Evolutionary conservation across 2,888 invertebrate genomes (phyloP).

Genomic region (Lapara coniferarum): DNA sequence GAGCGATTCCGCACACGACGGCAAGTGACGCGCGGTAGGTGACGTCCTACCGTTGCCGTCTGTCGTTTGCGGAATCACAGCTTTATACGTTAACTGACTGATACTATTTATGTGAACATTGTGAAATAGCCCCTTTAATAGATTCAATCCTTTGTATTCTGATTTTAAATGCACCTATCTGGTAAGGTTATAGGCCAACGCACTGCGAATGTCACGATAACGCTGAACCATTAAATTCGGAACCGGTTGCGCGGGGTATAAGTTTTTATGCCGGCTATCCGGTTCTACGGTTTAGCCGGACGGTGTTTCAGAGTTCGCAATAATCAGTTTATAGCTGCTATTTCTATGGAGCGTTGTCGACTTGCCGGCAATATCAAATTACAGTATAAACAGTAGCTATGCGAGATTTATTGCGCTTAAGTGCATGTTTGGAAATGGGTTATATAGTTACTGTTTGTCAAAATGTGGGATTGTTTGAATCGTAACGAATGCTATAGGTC

Average conservation of each 20-base stretch:
- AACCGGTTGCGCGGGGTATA: conserved; percentile 1
- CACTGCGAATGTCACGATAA: not conserved
- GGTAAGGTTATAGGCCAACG: not conserved
- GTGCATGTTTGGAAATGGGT: not conserved
- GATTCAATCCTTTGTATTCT: too few species aligned
- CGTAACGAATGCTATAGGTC: too few species aligned
- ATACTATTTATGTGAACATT: too few species aligned
- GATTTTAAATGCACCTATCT: too few species aligned
- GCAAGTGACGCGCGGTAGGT: too few species aligned
- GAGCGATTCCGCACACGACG: too few species aligned
- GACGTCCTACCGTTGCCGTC: too few species aligned
- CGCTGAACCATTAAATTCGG: not conserved
- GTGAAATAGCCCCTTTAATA: too few species aligned
- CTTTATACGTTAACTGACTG: too few species aligned
- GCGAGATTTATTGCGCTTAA: too few species aligned
- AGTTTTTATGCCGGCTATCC: conserved; percentile 25
- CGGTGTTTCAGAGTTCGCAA: conserved; percentile 35
- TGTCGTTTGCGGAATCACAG: too few species aligned
- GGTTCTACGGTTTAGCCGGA: conserved; percentile 27
- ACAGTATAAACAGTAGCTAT: not conserved
- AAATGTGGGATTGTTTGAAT: too few species aligned
- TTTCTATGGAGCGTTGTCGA: conserved; percentile 29
- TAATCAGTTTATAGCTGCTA: conserved; percentile 42
- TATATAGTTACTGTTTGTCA: not conserved
- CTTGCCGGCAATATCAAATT: conserved; percentile 4